Percentiles rank a stretch among this genome's conserved stretches.
These are phyloP conservation scores for Ormia ochracea DNA, from an alignment of 2,888 invertebrate genomes.

Conservation along the genomic window DNA sequence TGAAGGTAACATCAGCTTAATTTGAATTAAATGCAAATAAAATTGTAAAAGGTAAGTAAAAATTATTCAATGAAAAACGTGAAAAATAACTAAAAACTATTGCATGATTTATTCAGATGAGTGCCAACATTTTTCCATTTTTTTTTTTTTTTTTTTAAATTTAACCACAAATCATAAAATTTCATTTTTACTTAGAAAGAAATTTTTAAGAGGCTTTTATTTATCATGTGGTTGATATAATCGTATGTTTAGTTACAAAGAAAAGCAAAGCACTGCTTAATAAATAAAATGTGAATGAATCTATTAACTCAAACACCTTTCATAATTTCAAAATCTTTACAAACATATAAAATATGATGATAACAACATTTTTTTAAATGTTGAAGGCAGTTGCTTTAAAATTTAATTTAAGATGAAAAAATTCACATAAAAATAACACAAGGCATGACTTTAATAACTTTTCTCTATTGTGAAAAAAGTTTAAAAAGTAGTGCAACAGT, in stretches of 20 bases:
- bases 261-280: conserved; percentile 14
- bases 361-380: conserved; percentile 20
- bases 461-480: conserved; percentile 4
- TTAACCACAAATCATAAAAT: conserved; percentile 32
- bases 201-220: conserved; percentile 54
- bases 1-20: not conserved
- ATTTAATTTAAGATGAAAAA: conserved; percentile 33
- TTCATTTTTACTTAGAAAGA: conserved; percentile 15
- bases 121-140: conserved; percentile 13
- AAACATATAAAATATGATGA: not conserved
- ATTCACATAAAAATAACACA: conserved; percentile 14
- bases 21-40: conserved; percentile 35
- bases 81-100: conserved; percentile 26
- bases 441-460: conserved; percentile 25
- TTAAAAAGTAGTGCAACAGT: not conserved
- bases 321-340: conserved; percentile 20
- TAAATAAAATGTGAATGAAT: conserved; percentile 3
- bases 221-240: conserved; percentile 8
- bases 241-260: not conserved
- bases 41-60: conserved; percentile 42
- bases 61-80: conserved; percentile 41
- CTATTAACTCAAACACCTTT: conserved; percentile 38
- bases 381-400: conserved; percentile 12
- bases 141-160: not conserved
- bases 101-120: conserved; percentile 54